Base-by-base conservation (phyloP, 1,140 invertebrate species). In the Drosophila ananassae region DNA sequence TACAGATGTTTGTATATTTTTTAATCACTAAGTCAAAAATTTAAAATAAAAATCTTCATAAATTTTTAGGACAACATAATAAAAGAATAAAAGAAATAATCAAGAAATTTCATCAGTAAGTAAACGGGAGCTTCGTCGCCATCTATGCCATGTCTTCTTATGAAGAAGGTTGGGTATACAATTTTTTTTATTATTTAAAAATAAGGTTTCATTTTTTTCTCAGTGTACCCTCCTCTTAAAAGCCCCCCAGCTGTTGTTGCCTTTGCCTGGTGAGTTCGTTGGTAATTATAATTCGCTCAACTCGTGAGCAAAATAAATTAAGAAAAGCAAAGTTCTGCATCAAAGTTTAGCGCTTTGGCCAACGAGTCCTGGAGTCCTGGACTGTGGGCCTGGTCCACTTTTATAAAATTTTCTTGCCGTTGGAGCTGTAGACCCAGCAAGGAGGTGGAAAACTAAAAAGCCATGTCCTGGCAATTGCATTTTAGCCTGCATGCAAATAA, bases 241-340 rank as follows among this genome's bases (percentile, higher is more conserved):
- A 10, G 13, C 21, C 50, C 50, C 59, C 25, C 50, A 24, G 55
- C 39, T 60, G 25, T 37, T 67, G 62, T 54, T 50, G 12, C 24
- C 22, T n/a, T 50, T 67, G 64, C 30, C 34, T 37, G 66, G 66
- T 68, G 66, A 39, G 32, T 12, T 72, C 34, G 48, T 34, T 66
- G 58, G 82, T 87, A 87, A 87, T 87, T 87, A 89, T 89, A 89
- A 73, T 82, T 79, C 62, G 51, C 68, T 73, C 61, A 81, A 75
- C 78, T 85, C 78, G 78, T 87, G 82, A 63, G 48, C 68, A 90
- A 90, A 90, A 90, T 90, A 90, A 85, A 89, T 90, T 84, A 90
- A 90, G 89, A 90, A 90, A 79, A 75, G 83, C 46, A 69, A 80
- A 90, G 89, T 68, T 90, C 22, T 63, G 60, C 61, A 55, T 53